phyloP scores from a whole-genome alignment of 2,797 vertebrate species.

The Carcharodon carcharias region DNA sequence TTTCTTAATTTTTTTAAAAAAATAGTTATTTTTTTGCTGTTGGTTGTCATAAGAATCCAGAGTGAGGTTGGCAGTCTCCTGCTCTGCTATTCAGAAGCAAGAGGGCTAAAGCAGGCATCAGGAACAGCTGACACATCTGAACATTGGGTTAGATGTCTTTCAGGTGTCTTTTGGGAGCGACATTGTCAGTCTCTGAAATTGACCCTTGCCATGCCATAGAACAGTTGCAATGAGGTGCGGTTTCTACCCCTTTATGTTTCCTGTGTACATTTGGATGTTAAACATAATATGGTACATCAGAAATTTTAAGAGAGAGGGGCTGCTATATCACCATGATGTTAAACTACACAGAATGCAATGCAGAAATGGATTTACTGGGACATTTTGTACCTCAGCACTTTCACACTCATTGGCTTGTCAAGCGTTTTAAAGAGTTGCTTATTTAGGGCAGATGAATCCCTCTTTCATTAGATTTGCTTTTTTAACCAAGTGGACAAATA shows the following conservation, averaged over 20 bases:
- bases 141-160: neutral
- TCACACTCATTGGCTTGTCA: slow-evolving; percentile 2
- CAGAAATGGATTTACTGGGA: neutral
- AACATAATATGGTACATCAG: neutral
- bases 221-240: too few relatives aligned
- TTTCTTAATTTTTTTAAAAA: neutral
- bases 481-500: neutral
- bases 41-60: neutral
- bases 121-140: neutral
- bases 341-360: neutral
- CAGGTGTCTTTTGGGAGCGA: neutral
- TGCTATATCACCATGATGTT: neutral
- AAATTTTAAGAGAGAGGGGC: neutral
- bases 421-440: slow-evolving; percentile 13
- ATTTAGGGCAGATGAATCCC: slow-evolving; percentile 23
- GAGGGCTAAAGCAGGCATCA: neutral
- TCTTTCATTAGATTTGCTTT: slow-evolving; percentile 30
- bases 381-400: slow-evolving; percentile 15
- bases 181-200: neutral
- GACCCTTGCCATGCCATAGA: neutral
- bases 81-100: neutral
- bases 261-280: neutral
- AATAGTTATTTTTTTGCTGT: neutral
- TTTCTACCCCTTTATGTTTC: neutral
- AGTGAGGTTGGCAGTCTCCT: too few relatives aligned